Conservation (phyloP, 92 coral and sea anemone species). For the Epizoanthus illoricatus region DNA sequence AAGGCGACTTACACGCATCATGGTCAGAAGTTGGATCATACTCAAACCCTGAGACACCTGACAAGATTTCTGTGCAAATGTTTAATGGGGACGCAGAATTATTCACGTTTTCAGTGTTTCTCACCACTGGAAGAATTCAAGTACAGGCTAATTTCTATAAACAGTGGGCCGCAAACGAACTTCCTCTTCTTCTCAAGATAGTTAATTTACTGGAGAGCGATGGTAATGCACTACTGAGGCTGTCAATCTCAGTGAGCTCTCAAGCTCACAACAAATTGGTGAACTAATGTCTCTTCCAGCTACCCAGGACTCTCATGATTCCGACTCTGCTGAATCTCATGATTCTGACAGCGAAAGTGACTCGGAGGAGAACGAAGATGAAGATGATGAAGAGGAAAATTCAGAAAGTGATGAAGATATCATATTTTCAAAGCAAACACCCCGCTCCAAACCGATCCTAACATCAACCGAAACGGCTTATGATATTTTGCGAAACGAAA, state of each 20-base stretch:
- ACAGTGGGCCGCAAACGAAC: slow-evolving; percentile 40
- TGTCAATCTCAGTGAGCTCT: slow-evolving; percentile 7
- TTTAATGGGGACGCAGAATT: slow-evolving; percentile 25
- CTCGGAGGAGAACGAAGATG: slow-evolving; percentile 17
- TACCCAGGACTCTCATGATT: neutral
- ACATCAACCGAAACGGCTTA: too few relatives aligned
- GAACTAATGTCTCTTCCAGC: neutral
- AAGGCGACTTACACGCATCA: neutral
- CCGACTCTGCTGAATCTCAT: neutral
- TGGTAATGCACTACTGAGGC: neutral
- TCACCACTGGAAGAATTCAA: slow-evolving; percentile 32
- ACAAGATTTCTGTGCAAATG: slow-evolving; percentile 21
- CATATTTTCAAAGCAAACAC: slow-evolving; percentile 24
- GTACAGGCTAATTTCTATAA: slow-evolving; percentile 38
- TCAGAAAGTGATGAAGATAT: neutral
- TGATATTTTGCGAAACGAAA: too few relatives aligned
- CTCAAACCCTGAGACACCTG: slow-evolving; percentile 42
- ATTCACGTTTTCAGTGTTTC: slow-evolving; percentile 45
- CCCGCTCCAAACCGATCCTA: slow-evolving; percentile 1
- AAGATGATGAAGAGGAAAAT: slow-evolving; percentile 32
- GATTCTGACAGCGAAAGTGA: slow-evolving; percentile 27
- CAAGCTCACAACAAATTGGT: slow-evolving; percentile 22
- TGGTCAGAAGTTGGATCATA: slow-evolving; percentile 46
- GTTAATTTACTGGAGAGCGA: slow-evolving; percentile 24
- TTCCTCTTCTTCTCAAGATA: slow-evolving; percentile 39